Percentiles rank a stretch among this genome's conserved stretches.
phyloP scores from a whole-genome alignment of 1,140 invertebrate genomes.

The Drusus annulatus region DNA sequence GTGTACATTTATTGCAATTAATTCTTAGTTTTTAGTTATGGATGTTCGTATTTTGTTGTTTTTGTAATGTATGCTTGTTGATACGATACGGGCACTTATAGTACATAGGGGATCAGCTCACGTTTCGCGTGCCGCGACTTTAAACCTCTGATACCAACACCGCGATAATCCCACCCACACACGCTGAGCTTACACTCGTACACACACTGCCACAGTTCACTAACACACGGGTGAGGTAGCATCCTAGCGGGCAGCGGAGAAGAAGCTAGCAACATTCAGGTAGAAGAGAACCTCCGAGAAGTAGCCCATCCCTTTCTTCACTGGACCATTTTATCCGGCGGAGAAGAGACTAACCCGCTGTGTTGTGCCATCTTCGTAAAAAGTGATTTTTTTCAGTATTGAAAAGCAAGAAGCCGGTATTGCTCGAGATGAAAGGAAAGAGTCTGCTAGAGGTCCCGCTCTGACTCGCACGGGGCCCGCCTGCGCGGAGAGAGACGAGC shows the following conservation, averaged over 20 bases:
- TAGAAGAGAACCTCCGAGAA: conserved; percentile 55
- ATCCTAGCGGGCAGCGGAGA: conserved; percentile 56
- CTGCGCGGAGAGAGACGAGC: conserved; percentile 60
- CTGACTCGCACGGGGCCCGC: conserved; percentile 63
- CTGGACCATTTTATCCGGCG: not conserved
- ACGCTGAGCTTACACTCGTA: not conserved
- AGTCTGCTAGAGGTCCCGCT: conserved; percentile 67
- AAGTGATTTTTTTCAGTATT: conserved; percentile 52
- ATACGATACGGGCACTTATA: not conserved
- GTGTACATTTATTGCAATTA: too few species aligned
- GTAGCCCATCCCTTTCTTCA: not conserved
- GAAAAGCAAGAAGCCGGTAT: conserved; percentile 60
- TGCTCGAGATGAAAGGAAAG: conserved; percentile 62
- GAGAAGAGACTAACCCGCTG: conserved; percentile 60
- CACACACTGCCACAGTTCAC: conserved; percentile 32
- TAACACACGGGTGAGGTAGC: conserved; percentile 41
- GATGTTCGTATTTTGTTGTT: too few species aligned
- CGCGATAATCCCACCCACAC: conserved; percentile 31
- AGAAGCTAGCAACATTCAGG: conserved; percentile 67
- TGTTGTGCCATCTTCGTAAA: conserved; percentile 60
- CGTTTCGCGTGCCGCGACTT: conserved; percentile 41
- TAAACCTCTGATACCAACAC: conserved; percentile 42
- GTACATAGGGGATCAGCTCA: not conserved
- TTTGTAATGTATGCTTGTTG: too few species aligned
- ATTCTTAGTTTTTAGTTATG: too few species aligned